phyloP scores from a whole-genome alignment of 2,888 invertebrate species.

The Phragmatobia fuliginosa region DNA sequence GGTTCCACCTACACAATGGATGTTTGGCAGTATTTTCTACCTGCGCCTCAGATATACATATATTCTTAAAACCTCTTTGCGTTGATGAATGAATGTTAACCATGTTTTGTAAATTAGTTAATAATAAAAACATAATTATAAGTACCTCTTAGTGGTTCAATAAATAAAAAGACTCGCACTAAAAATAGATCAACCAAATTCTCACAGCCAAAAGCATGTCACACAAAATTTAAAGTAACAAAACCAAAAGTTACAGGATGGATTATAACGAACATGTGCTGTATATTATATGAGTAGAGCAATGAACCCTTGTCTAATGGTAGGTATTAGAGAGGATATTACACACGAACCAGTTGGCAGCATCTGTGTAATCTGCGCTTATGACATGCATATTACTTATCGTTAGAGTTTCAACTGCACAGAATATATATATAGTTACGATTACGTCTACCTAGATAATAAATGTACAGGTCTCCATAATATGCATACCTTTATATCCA shows the following conservation, averaged over 20 bases:
- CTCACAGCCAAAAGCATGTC: not conserved
- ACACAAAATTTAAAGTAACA: constrained; percentile 26
- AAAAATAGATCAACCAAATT: not conserved
- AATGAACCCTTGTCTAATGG: constrained; percentile 58
- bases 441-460: no score
- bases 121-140: not conserved
- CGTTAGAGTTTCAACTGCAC: constrained; percentile 25
- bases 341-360: constrained; percentile 36
- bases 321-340: constrained; percentile 48
- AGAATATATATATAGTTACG: no score
- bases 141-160: not conserved
- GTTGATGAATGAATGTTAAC: not conserved
- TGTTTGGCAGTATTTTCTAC: no score
- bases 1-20: no score
- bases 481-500: not conserved
- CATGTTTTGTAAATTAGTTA: not conserved
- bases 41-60: no score
- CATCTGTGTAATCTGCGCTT: constrained; percentile 49
- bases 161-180: not conserved
- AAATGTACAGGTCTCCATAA: not conserved
- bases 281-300: constrained; percentile 53
- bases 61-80: not conserved
- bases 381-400: constrained; percentile 27
- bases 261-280: constrained; percentile 60
- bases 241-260: constrained; percentile 44